Base-by-base conservation (phyloP, 1,140 invertebrate species). In the Zophobas morio region DNA sequence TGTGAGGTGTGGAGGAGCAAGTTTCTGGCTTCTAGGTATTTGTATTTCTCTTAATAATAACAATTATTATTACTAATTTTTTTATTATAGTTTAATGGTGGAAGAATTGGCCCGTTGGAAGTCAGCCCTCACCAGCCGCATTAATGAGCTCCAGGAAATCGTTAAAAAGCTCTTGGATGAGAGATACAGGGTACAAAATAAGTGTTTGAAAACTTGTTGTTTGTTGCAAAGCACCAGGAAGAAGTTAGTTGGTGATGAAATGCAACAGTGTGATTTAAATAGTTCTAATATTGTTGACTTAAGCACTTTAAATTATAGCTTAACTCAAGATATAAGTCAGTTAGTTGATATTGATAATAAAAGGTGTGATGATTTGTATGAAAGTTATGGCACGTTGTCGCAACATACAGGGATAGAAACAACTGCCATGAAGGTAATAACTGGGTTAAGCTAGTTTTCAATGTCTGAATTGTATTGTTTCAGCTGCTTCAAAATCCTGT, bases 1-100 rank as follows among this genome's bases (percentile, higher is more conserved):
- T 96, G 96, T 86, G 96, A 98, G 89, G 95, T 98, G 72, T 98
- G 96, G 96, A 91, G 96, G 78, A 97, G 95, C 82, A 98, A 98
- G 91, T 98, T 96, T 87, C 88, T 98, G 81, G 96, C 96, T 34
- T 96, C 95, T 89, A 97, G 93, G 93, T 94, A 86, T 6, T 32
- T 2, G 63, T 72, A 76, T 6, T 6, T 49, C 49, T 63, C 74
- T 73, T 51, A 60, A 56, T 20, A 20, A 20, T 20, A 20, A 20
- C 20, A 20, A 20, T 20, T 20, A 20, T 20, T 20, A 20, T 20
- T 20, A 20, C 20, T 20, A 20, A 20, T 20, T 20, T 35, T 78
- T 60, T 78, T 83, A 83, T 87, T 87, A 54, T 80, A 95, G 95
- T 85, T 91, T 97, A 70, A 95, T 97, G 92, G 92, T 96, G 4